Percentiles rank a stretch among this genome's conserved stretches.
Conservation (phyloP, 2,113 vertebrate species). For the Excalfactoria chinensis region DNA sequence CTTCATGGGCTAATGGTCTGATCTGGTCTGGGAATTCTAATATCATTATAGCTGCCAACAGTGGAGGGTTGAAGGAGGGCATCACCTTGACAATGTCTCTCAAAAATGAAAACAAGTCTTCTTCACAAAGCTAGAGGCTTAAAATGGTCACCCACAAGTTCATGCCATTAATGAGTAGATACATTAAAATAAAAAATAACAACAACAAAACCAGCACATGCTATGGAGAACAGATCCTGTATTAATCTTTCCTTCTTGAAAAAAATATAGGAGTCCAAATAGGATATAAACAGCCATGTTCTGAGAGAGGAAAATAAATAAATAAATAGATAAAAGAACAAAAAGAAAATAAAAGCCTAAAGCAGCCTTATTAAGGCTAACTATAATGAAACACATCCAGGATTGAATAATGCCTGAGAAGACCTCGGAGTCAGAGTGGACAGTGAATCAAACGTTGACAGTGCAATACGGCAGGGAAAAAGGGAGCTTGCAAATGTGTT, state of each 20-base stretch:
- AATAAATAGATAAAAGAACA: background rate
- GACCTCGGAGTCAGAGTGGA: slow-evolving; percentile 53
- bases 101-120: background rate
- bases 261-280: background rate
- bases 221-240: background rate
- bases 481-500: slow-evolving; percentile 26
- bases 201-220: background rate
- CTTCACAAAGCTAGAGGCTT: background rate
- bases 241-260: background rate
- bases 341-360: background rate
- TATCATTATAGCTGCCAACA: background rate
- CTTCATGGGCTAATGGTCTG: slow-evolving; percentile 17
- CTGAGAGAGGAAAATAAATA: background rate
- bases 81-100: background rate
- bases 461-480: slow-evolving; percentile 35
- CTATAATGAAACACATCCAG: background rate
- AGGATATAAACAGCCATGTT: background rate
- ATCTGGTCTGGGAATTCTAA: slow-evolving; percentile 10
- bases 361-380: background rate
- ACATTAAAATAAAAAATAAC: background rate
- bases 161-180: background rate
- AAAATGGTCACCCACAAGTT: background rate
- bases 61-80: background rate
- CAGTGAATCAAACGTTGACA: slow-evolving; percentile 25
- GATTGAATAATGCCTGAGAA: slow-evolving; percentile 49